Base-by-base conservation (phyloP, 2,113 vertebrate genomes). In the Merops nubicus region DNA sequence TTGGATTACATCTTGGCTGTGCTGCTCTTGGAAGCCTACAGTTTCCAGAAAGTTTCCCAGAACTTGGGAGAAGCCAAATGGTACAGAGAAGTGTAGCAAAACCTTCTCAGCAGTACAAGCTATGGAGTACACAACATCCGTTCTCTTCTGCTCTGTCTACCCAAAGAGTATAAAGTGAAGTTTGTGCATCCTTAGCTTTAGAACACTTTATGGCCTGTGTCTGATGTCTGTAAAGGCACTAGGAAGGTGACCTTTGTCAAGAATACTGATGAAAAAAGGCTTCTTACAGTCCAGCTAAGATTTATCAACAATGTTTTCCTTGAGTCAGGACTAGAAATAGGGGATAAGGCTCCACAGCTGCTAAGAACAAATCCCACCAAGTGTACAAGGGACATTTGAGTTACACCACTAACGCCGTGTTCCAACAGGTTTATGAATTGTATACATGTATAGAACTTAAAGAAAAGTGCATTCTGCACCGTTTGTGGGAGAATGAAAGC, bases 11-110 rank as follows among this genome's bases (percentile, higher is more conserved):
- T 91, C 91, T 95, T 95, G 93, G 78, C 93, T 94, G 17, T 43
- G 87, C 81, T 91, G 69, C 84, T 94, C 85, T 85, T 83, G 67
- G 40, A 91, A 96, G 78, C 85, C 76, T 96, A 70, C 78, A 73
- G 57, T 38, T 87, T 92, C 40, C 62, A 73, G 6, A 63, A 96
- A 95, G 78, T 94, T 96, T 94, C 54, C 78, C 82, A 79, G 45
- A 79, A 80, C 74, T 16, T 83, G 42, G 62, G 75, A 91, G 90
- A 91, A 95, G 59, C 89, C 91, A 93, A 93, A 45, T 92, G 80
- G 68, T 91, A 48, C 65, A 85, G 84, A 85, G 6, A 21, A 87
- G 40, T 26, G 36, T 51, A 89, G 81, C 63, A 67, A 73, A 95
- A 85, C 28, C 63, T 88, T 57, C 81, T 74, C 67, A 65, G 84